Conservation (phyloP, 2,797 vertebrate species). For the Anguilla marmorata region DNA sequence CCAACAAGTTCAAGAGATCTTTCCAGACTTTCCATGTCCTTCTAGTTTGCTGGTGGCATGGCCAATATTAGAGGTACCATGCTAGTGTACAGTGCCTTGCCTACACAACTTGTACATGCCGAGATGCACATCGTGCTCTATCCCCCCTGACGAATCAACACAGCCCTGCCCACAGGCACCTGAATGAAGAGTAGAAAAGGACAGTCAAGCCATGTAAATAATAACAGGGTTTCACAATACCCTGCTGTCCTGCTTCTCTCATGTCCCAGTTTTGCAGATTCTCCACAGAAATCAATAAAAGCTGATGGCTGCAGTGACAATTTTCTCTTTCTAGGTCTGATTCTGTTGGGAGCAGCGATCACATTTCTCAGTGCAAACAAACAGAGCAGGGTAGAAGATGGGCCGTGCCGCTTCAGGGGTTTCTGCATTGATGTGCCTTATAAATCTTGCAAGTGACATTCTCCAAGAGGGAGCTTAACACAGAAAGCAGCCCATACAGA, state of each 20-base stretch:
- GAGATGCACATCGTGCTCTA: neutral
- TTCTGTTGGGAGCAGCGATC: slow-evolving; percentile 10
- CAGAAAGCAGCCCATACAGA: neutral
- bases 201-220: slow-evolving; percentile 25
- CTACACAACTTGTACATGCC: neutral
- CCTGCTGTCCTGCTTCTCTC: neutral
- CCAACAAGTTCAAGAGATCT: too few species aligned
- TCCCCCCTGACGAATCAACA: slow-evolving; percentile 50
- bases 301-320: slow-evolving; percentile 51
- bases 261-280: slow-evolving; percentile 42
- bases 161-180: slow-evolving; percentile 29
- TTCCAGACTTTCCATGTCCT: too few species aligned
- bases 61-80: too few species aligned
- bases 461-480: neutral
- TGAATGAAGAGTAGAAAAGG: slow-evolving; percentile 26
- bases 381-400: neutral
- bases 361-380: slow-evolving; percentile 22
- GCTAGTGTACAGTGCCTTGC: neutral
- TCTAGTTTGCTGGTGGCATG: too few species aligned
- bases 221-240: neutral
- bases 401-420: neutral
- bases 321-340: neutral
- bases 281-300: slow-evolving; percentile 57
- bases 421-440: neutral
- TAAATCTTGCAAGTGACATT: neutral